Conservation (phyloP, 2,797 vertebrate genomes). For the Kryptopterus vitreolus region DNA sequence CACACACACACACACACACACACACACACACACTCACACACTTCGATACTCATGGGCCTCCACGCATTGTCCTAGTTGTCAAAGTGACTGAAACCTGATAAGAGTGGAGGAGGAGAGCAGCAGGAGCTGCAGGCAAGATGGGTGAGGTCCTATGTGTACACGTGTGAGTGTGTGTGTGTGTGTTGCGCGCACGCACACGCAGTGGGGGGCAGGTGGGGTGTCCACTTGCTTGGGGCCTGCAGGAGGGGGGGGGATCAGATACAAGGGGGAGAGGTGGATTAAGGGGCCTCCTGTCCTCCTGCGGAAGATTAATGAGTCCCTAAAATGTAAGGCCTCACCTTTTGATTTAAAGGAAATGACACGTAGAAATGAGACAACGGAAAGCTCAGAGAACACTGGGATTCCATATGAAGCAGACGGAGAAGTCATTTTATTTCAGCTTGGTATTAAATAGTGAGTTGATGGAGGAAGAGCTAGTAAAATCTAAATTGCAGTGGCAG, state of each 20-base stretch:
- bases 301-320: constrained; percentile 62
- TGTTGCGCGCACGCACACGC: constrained; percentile 7
- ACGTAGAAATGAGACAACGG: constrained; percentile 46
- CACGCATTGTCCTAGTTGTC: constrained; percentile 56
- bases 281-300: constrained; percentile 58
- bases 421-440: neutral
- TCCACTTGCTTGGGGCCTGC: constrained; percentile 44
- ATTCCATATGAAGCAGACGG: neutral
- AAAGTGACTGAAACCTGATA: constrained; percentile 59
- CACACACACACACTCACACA: neutral
- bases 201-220: constrained; percentile 37
- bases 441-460: neutral
- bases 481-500: neutral
- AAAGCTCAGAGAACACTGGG: constrained; percentile 29
- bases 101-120: constrained; percentile 51
- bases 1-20: neutral
- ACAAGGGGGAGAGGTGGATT: constrained; percentile 56
- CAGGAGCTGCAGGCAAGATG: constrained; percentile 47
- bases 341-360: constrained; percentile 55
- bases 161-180: constrained; percentile 29
- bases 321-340: constrained; percentile 55
- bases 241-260: constrained; percentile 45
- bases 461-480: neutral
- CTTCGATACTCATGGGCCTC: constrained; percentile 37
- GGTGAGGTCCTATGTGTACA: constrained; percentile 30